Conservation (phyloP, 2,888 invertebrate species). For the Brachyptera putata region DNA sequence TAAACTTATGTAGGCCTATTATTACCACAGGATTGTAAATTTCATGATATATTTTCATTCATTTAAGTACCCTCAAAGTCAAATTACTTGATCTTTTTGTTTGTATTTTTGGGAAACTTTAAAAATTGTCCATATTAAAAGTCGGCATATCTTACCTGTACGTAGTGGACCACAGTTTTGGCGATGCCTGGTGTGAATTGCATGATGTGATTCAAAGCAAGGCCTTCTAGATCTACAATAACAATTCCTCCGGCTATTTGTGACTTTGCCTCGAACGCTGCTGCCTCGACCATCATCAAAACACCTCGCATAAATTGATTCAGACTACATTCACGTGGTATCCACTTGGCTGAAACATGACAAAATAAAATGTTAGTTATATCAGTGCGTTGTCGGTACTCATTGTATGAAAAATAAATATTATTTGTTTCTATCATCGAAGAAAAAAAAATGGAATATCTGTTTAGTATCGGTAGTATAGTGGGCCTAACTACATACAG, state of each 20-base stretch:
- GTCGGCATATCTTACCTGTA: slow-evolving; percentile 29
- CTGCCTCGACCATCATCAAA: slow-evolving; percentile 66
- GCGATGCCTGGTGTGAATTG: slow-evolving; percentile 67
- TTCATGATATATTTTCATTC: too few species aligned
- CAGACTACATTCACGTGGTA: slow-evolving; percentile 62
- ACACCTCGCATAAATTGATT: slow-evolving; percentile 65
- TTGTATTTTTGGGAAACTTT: too few species aligned
- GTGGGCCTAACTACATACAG: not conserved
- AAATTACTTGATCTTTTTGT: too few species aligned
- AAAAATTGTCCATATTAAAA: not conserved
- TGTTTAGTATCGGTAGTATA: too few species aligned
- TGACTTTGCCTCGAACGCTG: slow-evolving; percentile 72
- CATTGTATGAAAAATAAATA: too few species aligned
- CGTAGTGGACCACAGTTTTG: slow-evolving; percentile 29
- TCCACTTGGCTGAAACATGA: slow-evolving; percentile 68
- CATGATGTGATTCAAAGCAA: slow-evolving; percentile 65
- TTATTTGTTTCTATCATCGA: too few species aligned
- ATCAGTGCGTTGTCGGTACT: too few species aligned
- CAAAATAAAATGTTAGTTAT: too few species aligned
- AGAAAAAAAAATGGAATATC: too few species aligned
- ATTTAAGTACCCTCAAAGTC: too few species aligned
- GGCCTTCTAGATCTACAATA: slow-evolving; percentile 70
- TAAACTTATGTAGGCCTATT: too few species aligned
- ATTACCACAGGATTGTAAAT: too few species aligned
- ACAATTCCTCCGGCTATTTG: slow-evolving; percentile 71